These are phyloP conservation scores for Monarcha castaneiventris DNA, from an alignment of 2,113 vertebrate species.

Conservation along the genomic window DNA sequence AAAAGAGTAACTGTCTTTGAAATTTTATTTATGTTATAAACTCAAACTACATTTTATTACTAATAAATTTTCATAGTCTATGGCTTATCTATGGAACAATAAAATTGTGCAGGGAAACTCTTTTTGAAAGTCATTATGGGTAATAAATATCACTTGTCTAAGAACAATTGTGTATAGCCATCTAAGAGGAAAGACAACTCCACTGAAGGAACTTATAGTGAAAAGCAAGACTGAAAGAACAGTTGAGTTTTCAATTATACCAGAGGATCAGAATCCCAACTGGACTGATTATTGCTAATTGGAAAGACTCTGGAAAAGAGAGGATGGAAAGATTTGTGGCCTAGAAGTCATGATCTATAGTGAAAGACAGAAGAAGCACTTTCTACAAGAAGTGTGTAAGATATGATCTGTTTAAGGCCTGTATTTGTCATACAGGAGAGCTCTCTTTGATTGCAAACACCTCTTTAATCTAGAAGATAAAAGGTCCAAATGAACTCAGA, in stretches of 20 bases:
- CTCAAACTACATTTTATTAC: neutral
- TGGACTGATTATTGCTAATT: neutral
- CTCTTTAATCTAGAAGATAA: conserved; percentile 21
- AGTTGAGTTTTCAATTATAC: neutral
- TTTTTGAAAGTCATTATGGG: neutral
- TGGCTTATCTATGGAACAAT: neutral
- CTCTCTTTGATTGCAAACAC: neutral
- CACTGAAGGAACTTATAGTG: neutral
- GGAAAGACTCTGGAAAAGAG: neutral
- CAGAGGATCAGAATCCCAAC: neutral
- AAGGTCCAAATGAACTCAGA: neutral
- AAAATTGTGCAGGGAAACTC: neutral
- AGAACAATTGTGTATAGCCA: neutral
- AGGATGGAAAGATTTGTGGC: neutral
- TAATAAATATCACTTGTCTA: neutral
- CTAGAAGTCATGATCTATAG: neutral
- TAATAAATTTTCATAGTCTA: neutral
- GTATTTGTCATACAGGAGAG: neutral
- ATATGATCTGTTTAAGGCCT: neutral
- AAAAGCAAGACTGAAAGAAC: neutral
- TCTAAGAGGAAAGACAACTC: neutral
- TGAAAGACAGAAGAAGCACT: neutral
- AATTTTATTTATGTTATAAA: conserved; percentile 38
- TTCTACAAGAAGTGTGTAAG: neutral
- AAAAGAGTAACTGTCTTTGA: neutral